Evolutionary conservation across 2,888 invertebrate genomes (phyloP).

Genomic region (Gortyna flavago): DNA sequence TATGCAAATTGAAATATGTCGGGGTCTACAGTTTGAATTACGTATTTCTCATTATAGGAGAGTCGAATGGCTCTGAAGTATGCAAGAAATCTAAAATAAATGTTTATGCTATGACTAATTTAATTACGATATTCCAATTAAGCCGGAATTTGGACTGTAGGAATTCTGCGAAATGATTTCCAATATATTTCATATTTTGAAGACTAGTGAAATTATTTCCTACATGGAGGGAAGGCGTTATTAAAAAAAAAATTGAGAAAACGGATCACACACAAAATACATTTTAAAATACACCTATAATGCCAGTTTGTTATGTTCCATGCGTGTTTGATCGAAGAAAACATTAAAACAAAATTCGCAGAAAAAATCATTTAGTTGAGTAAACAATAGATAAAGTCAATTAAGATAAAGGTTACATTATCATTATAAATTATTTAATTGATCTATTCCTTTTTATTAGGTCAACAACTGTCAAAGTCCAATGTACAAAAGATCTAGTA

Average conservation of each 20-base stretch:
- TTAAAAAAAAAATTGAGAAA: neutral
- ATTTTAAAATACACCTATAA: neutral
- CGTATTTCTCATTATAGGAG: neutral
- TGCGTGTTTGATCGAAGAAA: neutral
- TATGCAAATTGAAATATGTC: neutral
- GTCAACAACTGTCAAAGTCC: constrained; percentile 8
- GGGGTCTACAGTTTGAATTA: neutral
- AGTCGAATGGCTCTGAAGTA: neutral
- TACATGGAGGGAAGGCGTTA: no score
- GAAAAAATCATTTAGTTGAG: neutral
- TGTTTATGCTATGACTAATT: neutral
- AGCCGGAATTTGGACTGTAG: neutral
- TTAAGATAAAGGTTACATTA: constrained; percentile 30
- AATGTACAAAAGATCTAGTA: neutral
- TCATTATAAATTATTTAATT: constrained; percentile 7
- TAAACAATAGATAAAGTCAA: constrained; percentile 18
- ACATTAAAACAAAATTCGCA: neutral
- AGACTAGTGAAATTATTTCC: neutral
- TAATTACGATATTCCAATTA: constrained; percentile 6
- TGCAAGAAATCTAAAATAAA: neutral
- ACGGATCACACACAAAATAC: neutral
- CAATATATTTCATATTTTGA: constrained; percentile 6
- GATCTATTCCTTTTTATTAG: constrained; percentile 15
- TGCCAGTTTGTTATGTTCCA: neutral
- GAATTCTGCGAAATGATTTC: neutral